A percentile compares a stretch with the other conserved stretches of the same genome.
These are phyloP conservation scores for Dallia pectoralis DNA, from an alignment of 2,797 vertebrate species.

Conservation along the genomic window DNA sequence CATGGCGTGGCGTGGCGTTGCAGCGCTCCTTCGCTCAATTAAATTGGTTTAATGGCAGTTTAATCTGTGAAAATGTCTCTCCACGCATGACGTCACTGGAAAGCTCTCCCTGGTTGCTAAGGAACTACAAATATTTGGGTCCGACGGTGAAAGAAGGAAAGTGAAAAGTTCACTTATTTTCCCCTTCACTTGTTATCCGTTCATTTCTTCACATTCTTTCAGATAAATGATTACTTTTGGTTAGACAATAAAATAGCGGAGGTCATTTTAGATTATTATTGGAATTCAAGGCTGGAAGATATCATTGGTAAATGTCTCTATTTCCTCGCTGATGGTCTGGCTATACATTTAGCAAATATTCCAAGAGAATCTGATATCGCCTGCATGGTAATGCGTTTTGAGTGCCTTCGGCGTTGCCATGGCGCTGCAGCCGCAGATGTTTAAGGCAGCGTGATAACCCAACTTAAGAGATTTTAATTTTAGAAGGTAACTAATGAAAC, in stretches of 20 bases:
- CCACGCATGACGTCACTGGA: slow-evolving; percentile 71
- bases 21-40: slow-evolving; percentile 1
- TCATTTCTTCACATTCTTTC: slow-evolving; percentile 2
- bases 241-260: not conserved
- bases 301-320: not conserved
- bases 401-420: not conserved
- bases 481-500: not conserved
- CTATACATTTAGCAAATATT: not conserved
- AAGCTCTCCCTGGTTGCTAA: slow-evolving; percentile 77
- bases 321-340: not conserved
- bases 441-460: not conserved
- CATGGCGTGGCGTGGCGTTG: not conserved
- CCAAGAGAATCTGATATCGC: not conserved
- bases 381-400: not conserved
- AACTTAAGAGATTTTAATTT: not conserved
- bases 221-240: not conserved
- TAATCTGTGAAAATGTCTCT: slow-evolving; percentile 25
- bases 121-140: slow-evolving; percentile 77
- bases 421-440: not conserved
- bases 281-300: not conserved
- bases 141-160: slow-evolving; percentile 63
- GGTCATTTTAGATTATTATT: no score
- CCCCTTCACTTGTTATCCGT: slow-evolving; percentile 31
- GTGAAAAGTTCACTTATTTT: slow-evolving; percentile 54
- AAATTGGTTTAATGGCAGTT: slow-evolving; percentile 11